phyloP scores from a whole-genome alignment of 1,140 invertebrate genomes.

The Cecropterus lyciades region DNA sequence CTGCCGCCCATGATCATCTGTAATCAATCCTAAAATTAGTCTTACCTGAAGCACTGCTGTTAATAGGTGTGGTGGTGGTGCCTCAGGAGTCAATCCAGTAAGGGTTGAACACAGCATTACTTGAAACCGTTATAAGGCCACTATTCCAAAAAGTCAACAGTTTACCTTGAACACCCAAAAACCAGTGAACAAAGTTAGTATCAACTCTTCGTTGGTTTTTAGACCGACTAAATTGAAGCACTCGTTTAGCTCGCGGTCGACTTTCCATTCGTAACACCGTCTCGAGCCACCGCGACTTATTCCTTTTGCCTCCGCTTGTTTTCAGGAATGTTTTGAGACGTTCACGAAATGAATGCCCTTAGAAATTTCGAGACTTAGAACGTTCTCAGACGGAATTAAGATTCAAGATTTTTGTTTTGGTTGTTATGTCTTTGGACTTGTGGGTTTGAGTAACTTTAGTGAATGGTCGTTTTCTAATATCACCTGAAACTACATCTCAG shows the following conservation, averaged over 20 bases:
- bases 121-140: no score
- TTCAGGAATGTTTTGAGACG: conserved; percentile 18
- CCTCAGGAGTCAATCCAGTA: no score
- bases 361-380: conserved; percentile 28
- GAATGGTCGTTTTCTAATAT: not conserved
- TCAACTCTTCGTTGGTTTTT: not conserved
- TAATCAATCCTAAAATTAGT: no score
- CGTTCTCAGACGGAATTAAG: conserved; percentile 25
- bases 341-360: conserved; percentile 23
- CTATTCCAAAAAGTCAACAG: no score
- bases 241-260: conserved; percentile 4
- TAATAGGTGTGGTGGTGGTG: no score
- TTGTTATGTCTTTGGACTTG: conserved; percentile 5
- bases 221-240: conserved; percentile 19
- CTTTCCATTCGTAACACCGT: conserved; percentile 11
- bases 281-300: conserved; percentile 8
- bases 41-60: no score
- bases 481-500: no score
- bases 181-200: not conserved
- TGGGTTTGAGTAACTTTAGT: not conserved
- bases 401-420: conserved; percentile 6
- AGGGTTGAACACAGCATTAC: no score
- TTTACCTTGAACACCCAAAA: no score
- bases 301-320: conserved; percentile 18
- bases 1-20: no score